These are phyloP conservation scores for Picus viridis DNA, from an alignment of 2,797 vertebrate species.

Conservation along the genomic window DNA sequence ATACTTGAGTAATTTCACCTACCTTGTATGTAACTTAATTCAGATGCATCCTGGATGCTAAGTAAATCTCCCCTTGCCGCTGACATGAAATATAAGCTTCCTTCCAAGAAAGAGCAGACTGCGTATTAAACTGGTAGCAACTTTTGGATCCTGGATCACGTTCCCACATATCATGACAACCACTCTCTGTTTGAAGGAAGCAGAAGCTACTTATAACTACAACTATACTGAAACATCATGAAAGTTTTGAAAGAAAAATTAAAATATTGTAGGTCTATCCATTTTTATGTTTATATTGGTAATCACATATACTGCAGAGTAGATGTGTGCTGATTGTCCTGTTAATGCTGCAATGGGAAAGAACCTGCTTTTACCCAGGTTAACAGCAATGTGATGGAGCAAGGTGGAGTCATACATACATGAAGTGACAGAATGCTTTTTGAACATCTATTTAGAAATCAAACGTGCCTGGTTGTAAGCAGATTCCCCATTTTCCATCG, in stretches of 20 bases:
- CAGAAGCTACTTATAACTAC: background rate
- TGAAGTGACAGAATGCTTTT: background rate
- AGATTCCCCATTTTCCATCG: constrained; percentile 85
- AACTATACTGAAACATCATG: background rate
- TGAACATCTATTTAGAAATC: background rate
- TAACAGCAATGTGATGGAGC: background rate
- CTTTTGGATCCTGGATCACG: constrained; percentile 72
- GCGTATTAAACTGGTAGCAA: constrained; percentile 91
- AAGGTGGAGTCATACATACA: background rate
- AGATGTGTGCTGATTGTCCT: background rate
- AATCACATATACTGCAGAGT: background rate
- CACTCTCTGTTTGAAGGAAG: constrained; percentile 83
- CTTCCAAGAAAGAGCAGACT: constrained; percentile 88
- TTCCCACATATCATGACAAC: constrained; percentile 85
- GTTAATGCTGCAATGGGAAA: rapidly evolving
- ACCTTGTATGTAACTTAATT: constrained; percentile 82
- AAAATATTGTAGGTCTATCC: background rate
- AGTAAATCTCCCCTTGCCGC: constrained; percentile 92
- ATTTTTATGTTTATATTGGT: background rate
- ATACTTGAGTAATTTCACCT: constrained; percentile 2
- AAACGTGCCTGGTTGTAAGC: constrained; percentile 87
- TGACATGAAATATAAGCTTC: constrained; percentile 91
- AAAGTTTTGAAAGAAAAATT: background rate
- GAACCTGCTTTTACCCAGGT: background rate
- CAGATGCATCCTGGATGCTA: constrained; percentile 80